A percentile compares a stretch with the other conserved stretches of the same genome.
Conservation (phyloP, 2,888 invertebrate genomes). For the Xiphydria camelus region DNA sequence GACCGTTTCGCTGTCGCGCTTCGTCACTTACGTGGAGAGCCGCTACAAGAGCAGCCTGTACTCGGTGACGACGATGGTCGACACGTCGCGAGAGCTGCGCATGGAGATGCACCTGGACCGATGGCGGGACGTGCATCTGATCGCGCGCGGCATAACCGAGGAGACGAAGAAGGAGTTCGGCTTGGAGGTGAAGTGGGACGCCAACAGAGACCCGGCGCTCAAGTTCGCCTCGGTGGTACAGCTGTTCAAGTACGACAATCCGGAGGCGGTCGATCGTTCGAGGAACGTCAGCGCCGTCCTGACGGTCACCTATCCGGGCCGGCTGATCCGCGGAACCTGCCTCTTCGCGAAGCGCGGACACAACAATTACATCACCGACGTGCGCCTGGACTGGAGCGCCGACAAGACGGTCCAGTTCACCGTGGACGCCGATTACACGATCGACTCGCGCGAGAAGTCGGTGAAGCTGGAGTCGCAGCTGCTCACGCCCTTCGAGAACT, state of each 20-base stretch:
- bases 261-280: conserved; percentile 51
- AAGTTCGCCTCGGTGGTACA: conserved; percentile 68
- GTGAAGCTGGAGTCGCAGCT: conserved; percentile 58
- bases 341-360: conserved; percentile 63
- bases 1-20: conserved; percentile 63
- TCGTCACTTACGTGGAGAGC: conserved; percentile 69
- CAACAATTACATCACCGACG: conserved; percentile 56
- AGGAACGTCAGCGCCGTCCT: conserved; percentile 69
- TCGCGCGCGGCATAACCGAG: conserved; percentile 66
- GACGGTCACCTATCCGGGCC: conserved; percentile 75
- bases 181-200: conserved; percentile 82
- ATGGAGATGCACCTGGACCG: conserved; percentile 80
- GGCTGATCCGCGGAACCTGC: conserved; percentile 71
- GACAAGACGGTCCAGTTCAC: conserved; percentile 66
- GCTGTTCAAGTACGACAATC: conserved; percentile 58
- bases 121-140: conserved; percentile 74
- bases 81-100: conserved; percentile 67
- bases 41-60: conserved; percentile 71
- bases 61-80: conserved; percentile 67
- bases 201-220: conserved; percentile 79
- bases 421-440: conserved; percentile 65
- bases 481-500: conserved; percentile 64
- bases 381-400: conserved; percentile 72
- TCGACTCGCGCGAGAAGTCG: conserved; percentile 53
- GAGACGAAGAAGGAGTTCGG: conserved; percentile 68